Base-by-base conservation (phyloP, 2,113 vertebrate genomes). In the Girardinichthys multiradiatus region DNA sequence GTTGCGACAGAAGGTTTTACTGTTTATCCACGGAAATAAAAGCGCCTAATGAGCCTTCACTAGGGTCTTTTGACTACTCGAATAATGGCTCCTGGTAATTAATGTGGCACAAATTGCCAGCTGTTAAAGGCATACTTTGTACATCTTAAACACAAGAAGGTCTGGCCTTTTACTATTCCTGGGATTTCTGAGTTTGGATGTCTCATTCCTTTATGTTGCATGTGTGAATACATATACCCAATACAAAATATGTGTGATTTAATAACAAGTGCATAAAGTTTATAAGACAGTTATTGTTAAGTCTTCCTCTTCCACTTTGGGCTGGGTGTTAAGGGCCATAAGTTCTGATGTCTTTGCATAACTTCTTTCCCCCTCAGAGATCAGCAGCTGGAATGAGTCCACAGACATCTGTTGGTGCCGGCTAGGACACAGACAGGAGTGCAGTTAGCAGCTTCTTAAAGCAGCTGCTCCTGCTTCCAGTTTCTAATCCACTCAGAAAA, bases 1-100 rank as follows among this genome's bases (percentile, higher is more conserved):
- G 57, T 74, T 64, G 75, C 89, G 72, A 70, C 62, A 58, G 68
- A 64, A 62, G 30, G 70, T 31, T 60, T 28, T 79, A 59, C 57
- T 72, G 64, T 86, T 87, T 71, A 73, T 78, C 72, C 65, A 13
- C n/a, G 75, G 79, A 80, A 78, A 79, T 77, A 91, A 90, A 85
- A 80, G 71, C 71, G 71, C 63, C 83, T 90, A 90, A 92, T 89
- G 84, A 89, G 81, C 70, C 69, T 77, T 84, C 74, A 65, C 81
- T 75, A 39, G 74, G 77, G 70, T 62, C 65, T 58, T 81, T 85
- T 72, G 76, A 84, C 79, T 82, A 65, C 70, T 81, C 77, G 66
- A 82, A 64, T 90, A 92, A 92, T 90, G 83, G 89, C 83, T 68
- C 79, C 69, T 77, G 74, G 79, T 91, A 92, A 92, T 94, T 87